Evolutionary conservation across 1,140 invertebrate genomes (phyloP).

Genomic region (Trinorchestia longiramus): DNA sequence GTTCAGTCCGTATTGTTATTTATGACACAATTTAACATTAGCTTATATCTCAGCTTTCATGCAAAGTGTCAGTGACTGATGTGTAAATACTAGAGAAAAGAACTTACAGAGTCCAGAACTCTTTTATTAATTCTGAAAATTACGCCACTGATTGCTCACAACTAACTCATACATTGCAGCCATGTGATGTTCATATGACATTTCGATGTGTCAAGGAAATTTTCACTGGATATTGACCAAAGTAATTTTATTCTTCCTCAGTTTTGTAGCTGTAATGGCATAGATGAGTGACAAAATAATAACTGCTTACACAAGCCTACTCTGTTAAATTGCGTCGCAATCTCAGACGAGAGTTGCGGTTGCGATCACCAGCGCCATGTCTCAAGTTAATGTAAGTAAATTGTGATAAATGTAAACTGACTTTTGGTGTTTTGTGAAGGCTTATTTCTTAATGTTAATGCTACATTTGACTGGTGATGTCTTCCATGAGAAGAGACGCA

Average conservation of each 20-base stretch:
- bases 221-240: not conserved
- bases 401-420: not conserved
- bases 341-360: not conserved
- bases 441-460: not conserved
- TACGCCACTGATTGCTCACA: too few species aligned
- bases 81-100: not conserved
- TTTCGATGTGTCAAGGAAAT: too few species aligned
- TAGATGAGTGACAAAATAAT: not conserved
- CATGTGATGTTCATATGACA: too few species aligned
- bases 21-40: not conserved
- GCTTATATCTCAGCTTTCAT: not conserved
- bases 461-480: not conserved
- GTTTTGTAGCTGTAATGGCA: not conserved
- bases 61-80: not conserved
- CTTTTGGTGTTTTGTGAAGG: not conserved
- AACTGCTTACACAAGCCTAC: not conserved
- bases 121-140: too few species aligned
- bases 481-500: too few species aligned
- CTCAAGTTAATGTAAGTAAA: not conserved
- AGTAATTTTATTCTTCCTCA: not conserved
- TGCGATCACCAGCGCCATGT: not conserved
- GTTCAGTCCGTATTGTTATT: not conserved
- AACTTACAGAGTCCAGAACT: not conserved
- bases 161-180: too few species aligned
- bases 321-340: not conserved